These are phyloP conservation scores for Romanogobio albipinnatus DNA, from an alignment of 2,113 vertebrate genomes.

Conservation along the genomic window DNA sequence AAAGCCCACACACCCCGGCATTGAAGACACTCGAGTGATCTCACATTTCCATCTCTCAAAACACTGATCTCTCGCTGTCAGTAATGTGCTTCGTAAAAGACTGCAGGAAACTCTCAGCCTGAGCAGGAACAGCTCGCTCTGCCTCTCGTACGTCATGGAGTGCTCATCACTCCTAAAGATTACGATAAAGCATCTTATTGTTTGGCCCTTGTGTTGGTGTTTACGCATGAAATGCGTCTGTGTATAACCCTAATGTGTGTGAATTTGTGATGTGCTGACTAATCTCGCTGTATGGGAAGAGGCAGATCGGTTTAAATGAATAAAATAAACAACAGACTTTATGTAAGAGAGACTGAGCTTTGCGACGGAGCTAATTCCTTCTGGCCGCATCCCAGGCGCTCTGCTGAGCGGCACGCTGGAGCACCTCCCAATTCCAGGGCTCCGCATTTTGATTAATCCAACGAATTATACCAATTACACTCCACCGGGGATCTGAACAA, in stretches of 20 bases:
- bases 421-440: constrained; percentile 77
- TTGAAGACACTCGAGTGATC: constrained; percentile 21
- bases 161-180: not conserved
- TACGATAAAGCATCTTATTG: not conserved
- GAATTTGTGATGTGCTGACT: not conserved
- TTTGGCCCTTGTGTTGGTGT: not conserved
- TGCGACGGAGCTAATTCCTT: constrained; percentile 80
- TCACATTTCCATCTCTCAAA: constrained; percentile 35
- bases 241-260: not conserved
- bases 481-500: constrained; percentile 83
- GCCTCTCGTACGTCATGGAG: not conserved
- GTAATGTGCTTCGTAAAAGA: not conserved
- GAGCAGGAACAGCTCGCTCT: not conserved
- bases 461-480: constrained; percentile 77
- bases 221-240: not conserved
- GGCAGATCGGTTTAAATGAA: constrained; percentile 56
- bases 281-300: not conserved
- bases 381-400: constrained; percentile 79
- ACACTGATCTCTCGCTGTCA: constrained; percentile 14
- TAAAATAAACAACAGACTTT: constrained; percentile 71
- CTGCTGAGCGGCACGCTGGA: constrained; percentile 81
- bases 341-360: constrained; percentile 65
- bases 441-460: constrained; percentile 85
- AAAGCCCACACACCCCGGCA: constrained; percentile 17
- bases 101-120: constrained; percentile 1